Evolutionary conservation across 2,113 vertebrate genomes (phyloP), one percentile per base, ranked within the genome.

Genomic region (Petrocephalus microphthalmus): DNA sequence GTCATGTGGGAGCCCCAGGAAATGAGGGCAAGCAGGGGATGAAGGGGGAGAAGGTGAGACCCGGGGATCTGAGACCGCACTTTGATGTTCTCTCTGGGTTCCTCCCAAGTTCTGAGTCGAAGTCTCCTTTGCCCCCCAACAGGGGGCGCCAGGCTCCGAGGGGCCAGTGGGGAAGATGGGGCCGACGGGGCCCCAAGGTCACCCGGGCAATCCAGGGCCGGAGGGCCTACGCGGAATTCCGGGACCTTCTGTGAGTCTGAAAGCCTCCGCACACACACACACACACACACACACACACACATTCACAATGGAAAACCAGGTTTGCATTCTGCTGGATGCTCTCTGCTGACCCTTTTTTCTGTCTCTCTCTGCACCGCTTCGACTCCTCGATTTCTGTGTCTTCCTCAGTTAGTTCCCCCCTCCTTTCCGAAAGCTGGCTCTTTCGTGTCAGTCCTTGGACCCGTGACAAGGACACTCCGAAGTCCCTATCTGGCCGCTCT

Each of bases 171-270:
- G 98, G 51, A 97, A 94, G 88, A 96, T 90, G 7, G 98, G 98
- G 2, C 97, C 96, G 0, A 89, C 94, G 45, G 98, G 98, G 51
- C 91, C 96, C 0, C 96, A 95, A 90, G 98, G 98, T 0, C 96
- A 96, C 0, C 96, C 97, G 2, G 98, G 98, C 3, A 95, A 89
- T 7, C 45, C 91, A 0, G 97, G 98, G 52, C 94, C 96, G 2
- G 96, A 98, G 74, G 98, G 97, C 6, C 94, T 98, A 54, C 94
- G 89, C 0, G 98, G 98, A 42, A 98, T 99, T 89, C 97, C 97
- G 0, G 98, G 98, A 15, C 94, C 97, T 52, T 94, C 93, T 82
- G 98, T 98, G 88, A 97, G 97, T 96, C 45, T 84, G 37, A 60
- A 37, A 87, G 45, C 22, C 82, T 51, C 22, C 47, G 3, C 17